phyloP scores from a whole-genome alignment of 2,888 invertebrate genomes.

The Tipula unca region DNA sequence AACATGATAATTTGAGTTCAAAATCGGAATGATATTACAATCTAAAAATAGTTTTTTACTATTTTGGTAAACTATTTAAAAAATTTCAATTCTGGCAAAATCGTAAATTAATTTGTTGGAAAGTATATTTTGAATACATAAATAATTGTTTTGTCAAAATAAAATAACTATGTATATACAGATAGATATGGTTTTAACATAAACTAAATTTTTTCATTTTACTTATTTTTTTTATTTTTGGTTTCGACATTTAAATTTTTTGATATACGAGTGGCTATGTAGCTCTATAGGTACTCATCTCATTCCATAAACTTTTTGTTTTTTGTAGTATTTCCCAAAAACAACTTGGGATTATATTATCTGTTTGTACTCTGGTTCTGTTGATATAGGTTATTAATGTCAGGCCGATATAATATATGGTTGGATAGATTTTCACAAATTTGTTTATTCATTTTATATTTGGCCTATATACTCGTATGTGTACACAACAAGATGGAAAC shows the following conservation, averaged over 20 bases:
- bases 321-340: neutral
- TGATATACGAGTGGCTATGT: too few relatives aligned
- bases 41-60: too few relatives aligned
- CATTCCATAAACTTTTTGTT: neutral
- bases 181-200: neutral
- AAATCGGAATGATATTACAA: too few relatives aligned
- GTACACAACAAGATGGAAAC: neutral
- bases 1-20: too few relatives aligned
- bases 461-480: neutral
- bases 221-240: neutral
- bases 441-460: neutral
- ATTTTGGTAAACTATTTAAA: too few relatives aligned
- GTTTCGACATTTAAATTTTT: neutral
- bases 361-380: neutral
- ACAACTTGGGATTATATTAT: neutral
- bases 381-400: neutral
- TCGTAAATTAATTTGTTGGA: neutral
- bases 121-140: neutral
- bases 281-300: neutral
- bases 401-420: neutral
- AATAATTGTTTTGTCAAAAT: neutral
- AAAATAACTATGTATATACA: neutral
- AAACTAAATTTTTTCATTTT: neutral
- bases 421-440: neutral
- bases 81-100: too few relatives aligned